phyloP scores from a whole-genome alignment of 2,113 vertebrate species.

The Siniperca chuatsi region DNA sequence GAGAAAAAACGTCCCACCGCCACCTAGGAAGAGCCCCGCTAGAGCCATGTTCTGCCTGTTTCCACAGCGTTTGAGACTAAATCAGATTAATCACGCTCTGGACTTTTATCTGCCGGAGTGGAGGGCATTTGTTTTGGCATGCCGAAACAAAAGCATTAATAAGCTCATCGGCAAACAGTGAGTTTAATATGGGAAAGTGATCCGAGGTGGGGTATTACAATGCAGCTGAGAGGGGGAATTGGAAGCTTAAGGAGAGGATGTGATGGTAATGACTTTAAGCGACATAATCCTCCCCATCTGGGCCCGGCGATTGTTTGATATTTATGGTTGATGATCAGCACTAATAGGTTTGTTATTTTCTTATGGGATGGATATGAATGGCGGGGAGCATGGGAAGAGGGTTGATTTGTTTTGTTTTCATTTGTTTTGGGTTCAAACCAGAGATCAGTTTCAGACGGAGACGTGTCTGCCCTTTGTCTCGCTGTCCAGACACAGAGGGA shows the following conservation, averaged over 20 bases:
- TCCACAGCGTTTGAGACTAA: conserved; percentile 49
- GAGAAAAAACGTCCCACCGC: conserved; percentile 64
- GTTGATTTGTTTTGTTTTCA: conserved; percentile 86
- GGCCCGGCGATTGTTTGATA: conserved; percentile 85
- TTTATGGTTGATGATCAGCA: conserved; percentile 89
- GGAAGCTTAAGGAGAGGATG: conserved; percentile 91
- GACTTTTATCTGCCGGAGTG: conserved; percentile 82
- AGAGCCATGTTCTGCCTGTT: conserved; percentile 48
- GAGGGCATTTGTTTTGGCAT: conserved; percentile 82
- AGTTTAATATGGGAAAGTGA: conserved; percentile 89
- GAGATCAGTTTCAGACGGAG: conserved; percentile 75
- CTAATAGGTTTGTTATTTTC: conserved; percentile 85
- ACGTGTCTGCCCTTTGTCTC: conserved; percentile 41
- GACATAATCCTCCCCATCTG: conserved; percentile 92
- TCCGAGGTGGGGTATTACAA: conserved; percentile 85
- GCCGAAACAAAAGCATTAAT: conserved; percentile 86
- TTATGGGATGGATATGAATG: conserved; percentile 76
- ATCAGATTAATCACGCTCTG: conserved; percentile 76
- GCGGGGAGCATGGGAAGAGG: conserved; percentile 76
- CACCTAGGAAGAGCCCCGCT: conserved; percentile 76
- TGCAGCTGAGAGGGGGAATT: conserved; percentile 84
- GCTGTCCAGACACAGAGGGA: neutral
- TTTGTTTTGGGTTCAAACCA: conserved; percentile 67
- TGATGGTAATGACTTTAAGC: conserved; percentile 90
- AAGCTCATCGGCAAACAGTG: conserved; percentile 86